Percentiles rank a stretch among this genome's conserved stretches.
Evolutionary conservation across 1,140 invertebrate species (phyloP).

Genomic region (Aphelenchoides fujianensis): DNA sequence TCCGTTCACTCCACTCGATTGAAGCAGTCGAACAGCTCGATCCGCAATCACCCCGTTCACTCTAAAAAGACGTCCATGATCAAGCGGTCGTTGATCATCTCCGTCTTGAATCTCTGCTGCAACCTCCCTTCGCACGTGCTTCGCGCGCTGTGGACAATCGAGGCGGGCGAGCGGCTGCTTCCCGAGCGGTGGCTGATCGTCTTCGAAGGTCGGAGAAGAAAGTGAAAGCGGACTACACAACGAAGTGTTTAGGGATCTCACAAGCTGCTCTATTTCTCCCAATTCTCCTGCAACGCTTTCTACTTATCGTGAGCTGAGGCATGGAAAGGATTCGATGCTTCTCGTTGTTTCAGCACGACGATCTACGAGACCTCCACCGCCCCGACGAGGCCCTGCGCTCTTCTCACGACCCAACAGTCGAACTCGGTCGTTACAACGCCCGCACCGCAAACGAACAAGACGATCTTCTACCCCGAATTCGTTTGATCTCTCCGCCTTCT

Average conservation of each 20-base stretch:
- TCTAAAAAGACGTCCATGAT: conserved; percentile 53
- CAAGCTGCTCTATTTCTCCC: conserved; percentile 56
- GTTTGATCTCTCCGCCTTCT: neutral
- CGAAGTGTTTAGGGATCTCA: conserved; percentile 41
- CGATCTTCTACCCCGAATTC: conserved; percentile 3
- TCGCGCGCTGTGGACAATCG: conserved; percentile 45
- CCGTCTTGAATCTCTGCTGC: conserved; percentile 53
- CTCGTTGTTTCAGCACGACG: conserved; percentile 38
- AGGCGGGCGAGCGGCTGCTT: conserved; percentile 37
- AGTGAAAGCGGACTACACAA: conserved; percentile 19
- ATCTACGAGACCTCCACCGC: conserved; percentile 54
- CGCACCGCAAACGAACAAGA: conserved; percentile 5
- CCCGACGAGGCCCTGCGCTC: conserved; percentile 27
- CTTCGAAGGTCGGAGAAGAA: conserved; percentile 36
- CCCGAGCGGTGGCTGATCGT: conserved; percentile 36
- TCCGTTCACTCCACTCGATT: neutral
- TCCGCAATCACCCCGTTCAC: conserved; percentile 16
- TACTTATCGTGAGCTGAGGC: conserved; percentile 35
- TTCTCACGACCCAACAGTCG: conserved; percentile 16
- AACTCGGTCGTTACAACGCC: conserved; percentile 5
- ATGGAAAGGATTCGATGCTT: neutral
- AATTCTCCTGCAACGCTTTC: conserved; percentile 58
- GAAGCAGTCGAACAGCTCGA: conserved; percentile 45
- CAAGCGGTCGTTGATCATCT: conserved; percentile 54
- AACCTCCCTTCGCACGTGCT: conserved; percentile 56